These are phyloP conservation scores for Helicolenus hilgendorfi DNA, from an alignment of 2,797 vertebrate genomes.

Conservation along the genomic window DNA sequence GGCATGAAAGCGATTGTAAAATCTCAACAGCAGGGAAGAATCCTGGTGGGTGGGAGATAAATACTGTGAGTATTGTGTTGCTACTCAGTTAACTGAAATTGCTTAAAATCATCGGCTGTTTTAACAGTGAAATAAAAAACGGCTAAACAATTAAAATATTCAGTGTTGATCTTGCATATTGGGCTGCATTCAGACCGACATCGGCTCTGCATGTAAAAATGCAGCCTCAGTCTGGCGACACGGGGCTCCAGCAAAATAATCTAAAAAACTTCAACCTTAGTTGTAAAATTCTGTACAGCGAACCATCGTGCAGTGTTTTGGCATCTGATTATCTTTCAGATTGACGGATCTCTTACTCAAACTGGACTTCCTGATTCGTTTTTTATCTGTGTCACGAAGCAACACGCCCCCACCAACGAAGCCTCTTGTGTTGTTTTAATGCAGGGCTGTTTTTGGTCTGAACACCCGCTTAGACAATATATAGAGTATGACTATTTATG, in stretches of 20 bases:
- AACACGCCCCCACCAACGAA: background rate
- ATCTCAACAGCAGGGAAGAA: background rate
- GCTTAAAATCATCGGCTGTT: background rate
- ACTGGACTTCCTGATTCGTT: background rate
- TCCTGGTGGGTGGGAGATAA: background rate
- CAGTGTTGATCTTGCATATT: background rate
- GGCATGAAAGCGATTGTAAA: constrained; percentile 2
- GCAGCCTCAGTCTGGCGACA: background rate
- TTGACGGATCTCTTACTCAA: background rate
- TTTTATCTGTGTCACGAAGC: background rate
- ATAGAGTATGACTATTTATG: background rate
- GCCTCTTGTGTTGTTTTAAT: too few relatives aligned
- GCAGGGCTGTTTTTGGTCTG: background rate
- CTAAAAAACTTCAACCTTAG: background rate
- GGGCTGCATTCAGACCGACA: background rate
- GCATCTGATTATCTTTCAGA: background rate
- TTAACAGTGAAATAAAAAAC: background rate
- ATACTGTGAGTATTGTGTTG: background rate
- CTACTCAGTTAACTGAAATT: background rate
- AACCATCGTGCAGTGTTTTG: background rate
- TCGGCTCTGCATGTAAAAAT: background rate
- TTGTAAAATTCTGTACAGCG: background rate
- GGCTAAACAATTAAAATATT: background rate
- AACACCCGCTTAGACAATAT: background rate
- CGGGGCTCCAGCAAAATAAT: background rate